Conservation (phyloP, 2,797 vertebrate genomes). For the Acanthurus tractus region DNA sequence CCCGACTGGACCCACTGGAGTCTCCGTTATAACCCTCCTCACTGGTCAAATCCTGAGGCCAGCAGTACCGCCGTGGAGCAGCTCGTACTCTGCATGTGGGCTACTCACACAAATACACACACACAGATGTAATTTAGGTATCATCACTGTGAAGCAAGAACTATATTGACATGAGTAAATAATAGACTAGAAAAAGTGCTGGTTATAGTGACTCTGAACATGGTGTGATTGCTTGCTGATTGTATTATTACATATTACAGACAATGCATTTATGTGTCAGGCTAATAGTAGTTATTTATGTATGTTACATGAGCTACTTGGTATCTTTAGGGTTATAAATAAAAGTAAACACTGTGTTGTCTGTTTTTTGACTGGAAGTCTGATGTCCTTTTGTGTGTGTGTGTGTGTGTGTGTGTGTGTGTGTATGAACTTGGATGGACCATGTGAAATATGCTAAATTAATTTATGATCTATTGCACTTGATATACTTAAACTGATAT, state of each 20-base stretch:
- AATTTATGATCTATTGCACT: too few relatives aligned
- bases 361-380: background rate
- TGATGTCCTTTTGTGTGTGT: background rate
- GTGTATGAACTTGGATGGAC: background rate
- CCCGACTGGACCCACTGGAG: constrained; percentile 73
- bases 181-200: too few relatives aligned
- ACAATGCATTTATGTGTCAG: background rate
- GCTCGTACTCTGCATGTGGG: constrained; percentile 82
- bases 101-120: constrained; percentile 36
- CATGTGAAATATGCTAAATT: too few relatives aligned
- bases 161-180: too few relatives aligned
- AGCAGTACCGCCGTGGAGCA: constrained; percentile 86
- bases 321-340: background rate
- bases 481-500: too few relatives aligned
- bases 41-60: constrained; percentile 83
- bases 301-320: background rate
- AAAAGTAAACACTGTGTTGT: background rate
- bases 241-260: background rate
- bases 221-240: too few relatives aligned
- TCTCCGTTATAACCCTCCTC: constrained; percentile 77
- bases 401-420: too few relatives aligned
- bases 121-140: background rate
- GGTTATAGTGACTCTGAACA: too few relatives aligned
- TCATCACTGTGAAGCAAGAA: too few relatives aligned
- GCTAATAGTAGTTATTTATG: background rate